Base-by-base conservation (phyloP, 2,888 invertebrate species). In the Timema podura region DNA sequence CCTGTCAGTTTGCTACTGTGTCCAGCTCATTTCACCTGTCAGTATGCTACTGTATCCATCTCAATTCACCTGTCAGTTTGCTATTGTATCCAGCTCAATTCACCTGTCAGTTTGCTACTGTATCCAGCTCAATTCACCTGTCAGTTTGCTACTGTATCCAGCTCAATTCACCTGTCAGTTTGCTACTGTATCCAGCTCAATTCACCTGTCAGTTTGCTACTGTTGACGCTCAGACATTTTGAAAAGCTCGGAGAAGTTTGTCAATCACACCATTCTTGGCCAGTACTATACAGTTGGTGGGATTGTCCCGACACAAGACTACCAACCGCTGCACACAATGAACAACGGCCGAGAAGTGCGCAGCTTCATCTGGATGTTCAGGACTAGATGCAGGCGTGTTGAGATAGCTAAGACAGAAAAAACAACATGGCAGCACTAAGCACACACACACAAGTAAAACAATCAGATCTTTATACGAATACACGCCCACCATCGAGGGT, bases 231-330 rank as follows among this genome's bases (percentile, higher is more conserved):
- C 3, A 83, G 77, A 70, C 80, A 74, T 45, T 77, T 70, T 65
- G 76, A 76, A 68, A 83, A 83, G n/a, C 82, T 44, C 78, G 76
- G n/a, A 83, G 74, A 66, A 83, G 75, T 72, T 78, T 79, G 2
- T 76, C 77, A 48, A 83, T 82, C 0, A 80, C 78, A 48, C 81
- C 81, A 10, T 80, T 78, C 51, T 79, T 80, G 6, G 82, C 80
- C 13, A 83, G 79, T n/a, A 79, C 76, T 2, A 81, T 78, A 73
- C 83, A 83, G 73, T 80, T 83, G 2, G 80, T 79, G 5, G 79
- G 76, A 72, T 81, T 81, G 73, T 82, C 82, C 71, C 81, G 78
- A 64, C 82, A 82, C 13, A 82, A 79, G 3, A 79, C 76, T 5
- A 80, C 78, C 10, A 83, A 76, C 71, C 79, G 78, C 71, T 81